Evolutionary conservation across 2,113 vertebrate species (phyloP).

Genomic region (Sinocyclocheilus rhinocerous): DNA sequence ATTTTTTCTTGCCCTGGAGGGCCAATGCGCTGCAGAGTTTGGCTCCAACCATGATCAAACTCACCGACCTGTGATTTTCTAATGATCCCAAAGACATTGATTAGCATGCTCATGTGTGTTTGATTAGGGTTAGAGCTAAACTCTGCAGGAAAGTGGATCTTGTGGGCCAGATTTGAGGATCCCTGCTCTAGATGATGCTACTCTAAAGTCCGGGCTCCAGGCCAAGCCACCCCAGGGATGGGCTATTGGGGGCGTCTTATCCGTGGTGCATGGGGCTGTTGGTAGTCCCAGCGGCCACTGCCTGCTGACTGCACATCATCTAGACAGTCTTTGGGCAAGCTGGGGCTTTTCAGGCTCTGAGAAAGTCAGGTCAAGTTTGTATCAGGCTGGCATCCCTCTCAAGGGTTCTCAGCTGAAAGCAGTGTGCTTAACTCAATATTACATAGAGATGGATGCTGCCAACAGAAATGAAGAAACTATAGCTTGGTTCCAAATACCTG

Average conservation of each 20-base stretch:
- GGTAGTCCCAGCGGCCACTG: background rate
- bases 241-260: background rate
- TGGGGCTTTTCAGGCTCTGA: constrained; percentile 4
- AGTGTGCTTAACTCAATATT: background rate
- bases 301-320: constrained; percentile 31
- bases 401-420: constrained; percentile 3
- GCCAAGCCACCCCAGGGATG: background rate
- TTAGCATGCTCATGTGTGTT: too few species aligned
- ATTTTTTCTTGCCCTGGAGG: too few species aligned
- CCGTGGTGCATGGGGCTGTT: background rate
- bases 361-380: constrained; percentile 34
- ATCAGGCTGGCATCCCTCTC: constrained; percentile 18
- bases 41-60: too few species aligned
- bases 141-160: too few species aligned
- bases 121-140: too few species aligned
- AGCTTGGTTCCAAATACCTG: background rate
- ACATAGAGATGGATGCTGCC: constrained; percentile 18
- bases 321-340: constrained; percentile 24
- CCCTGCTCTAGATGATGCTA: background rate
- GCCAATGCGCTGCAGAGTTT: too few species aligned
- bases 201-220: background rate
- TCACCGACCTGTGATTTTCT: too few species aligned
- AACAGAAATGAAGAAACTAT: constrained; percentile 1
- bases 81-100: too few species aligned
- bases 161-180: too few species aligned